These are phyloP conservation scores for Neoascia interrupta DNA, from an alignment of 2,888 invertebrate genomes.

Conservation along the genomic window DNA sequence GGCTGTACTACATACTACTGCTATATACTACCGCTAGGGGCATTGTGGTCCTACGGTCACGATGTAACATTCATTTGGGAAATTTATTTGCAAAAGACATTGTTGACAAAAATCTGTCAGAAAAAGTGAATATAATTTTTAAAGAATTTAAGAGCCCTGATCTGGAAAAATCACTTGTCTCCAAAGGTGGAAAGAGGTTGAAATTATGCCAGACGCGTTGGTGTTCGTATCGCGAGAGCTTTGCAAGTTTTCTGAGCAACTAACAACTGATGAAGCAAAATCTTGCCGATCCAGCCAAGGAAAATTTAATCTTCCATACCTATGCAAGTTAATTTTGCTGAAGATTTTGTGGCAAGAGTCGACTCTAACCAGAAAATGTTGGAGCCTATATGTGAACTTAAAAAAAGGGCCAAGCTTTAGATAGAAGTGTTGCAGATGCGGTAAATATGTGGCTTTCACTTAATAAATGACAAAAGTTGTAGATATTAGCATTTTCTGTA, in stretches of 20 bases:
- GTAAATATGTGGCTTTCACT: constrained; percentile 46
- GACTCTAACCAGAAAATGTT: background rate
- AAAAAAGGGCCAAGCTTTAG: constrained; percentile 11
- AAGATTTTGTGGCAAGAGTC: background rate
- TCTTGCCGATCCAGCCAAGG: too few relatives aligned
- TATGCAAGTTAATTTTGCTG: too few relatives aligned
- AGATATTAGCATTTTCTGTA: too few relatives aligned
- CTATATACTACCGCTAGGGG: too few relatives aligned
- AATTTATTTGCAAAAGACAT: constrained; percentile 2
- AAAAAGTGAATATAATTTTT: constrained; percentile 15
- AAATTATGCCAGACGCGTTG: constrained; percentile 3
- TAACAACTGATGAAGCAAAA: background rate
- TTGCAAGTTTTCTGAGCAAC: background rate
- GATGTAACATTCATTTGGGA: background rate
- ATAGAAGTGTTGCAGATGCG: constrained; percentile 37
- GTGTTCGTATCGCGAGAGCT: background rate
- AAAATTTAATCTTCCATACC: too few relatives aligned
- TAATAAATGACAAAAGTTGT: too few relatives aligned
- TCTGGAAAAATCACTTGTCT: constrained; percentile 8
- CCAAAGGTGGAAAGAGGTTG: constrained; percentile 8
- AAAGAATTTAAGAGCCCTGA: constrained; percentile 6
- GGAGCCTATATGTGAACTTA: constrained; percentile 15
- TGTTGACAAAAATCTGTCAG: background rate
- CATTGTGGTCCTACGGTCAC: too few relatives aligned
- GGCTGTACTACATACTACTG: too few relatives aligned